phyloP scores from a whole-genome alignment of 1,140 invertebrate species.

The Zophobas morio region DNA sequence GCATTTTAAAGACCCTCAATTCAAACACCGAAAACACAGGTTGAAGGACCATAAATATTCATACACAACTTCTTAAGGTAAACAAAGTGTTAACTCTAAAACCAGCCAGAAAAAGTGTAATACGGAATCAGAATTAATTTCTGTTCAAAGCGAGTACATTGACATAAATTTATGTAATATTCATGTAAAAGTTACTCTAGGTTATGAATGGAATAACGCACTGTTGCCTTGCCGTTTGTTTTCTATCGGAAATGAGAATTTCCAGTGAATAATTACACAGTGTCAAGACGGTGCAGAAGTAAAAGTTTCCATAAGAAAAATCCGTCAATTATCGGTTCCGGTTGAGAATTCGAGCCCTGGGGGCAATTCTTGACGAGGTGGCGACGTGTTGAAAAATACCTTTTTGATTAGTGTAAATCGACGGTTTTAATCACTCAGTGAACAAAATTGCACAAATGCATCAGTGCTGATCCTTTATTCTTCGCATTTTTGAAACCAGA shows the following conservation, averaged over 20 bases:
- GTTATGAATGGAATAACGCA: conserved; percentile 21
- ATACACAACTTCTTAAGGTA: neutral
- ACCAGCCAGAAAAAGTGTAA: neutral
- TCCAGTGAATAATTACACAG: conserved; percentile 22
- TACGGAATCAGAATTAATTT: conserved; percentile 32
- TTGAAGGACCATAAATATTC: conserved; percentile 22
- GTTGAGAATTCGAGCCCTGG: neutral
- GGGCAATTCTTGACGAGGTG: too few relatives aligned
- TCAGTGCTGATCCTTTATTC: too few relatives aligned
- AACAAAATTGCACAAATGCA: too few relatives aligned
- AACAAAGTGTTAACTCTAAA: conserved; percentile 4
- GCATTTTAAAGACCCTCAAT: conserved; percentile 19
- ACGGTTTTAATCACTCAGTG: too few relatives aligned
- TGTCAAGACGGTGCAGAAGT: conserved; percentile 4
- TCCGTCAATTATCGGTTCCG: neutral
- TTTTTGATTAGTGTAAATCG: too few relatives aligned
- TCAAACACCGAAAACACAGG: neutral
- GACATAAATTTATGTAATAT: conserved; percentile 39
- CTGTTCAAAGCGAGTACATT: conserved; percentile 23
- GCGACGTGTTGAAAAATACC: too few relatives aligned
- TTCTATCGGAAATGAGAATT: conserved; percentile 27
- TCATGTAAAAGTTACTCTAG: conserved; percentile 37
- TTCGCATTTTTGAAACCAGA: too few relatives aligned
- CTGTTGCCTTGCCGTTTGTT: conserved; percentile 11
- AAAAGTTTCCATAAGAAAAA: conserved; percentile 23